These are phyloP conservation scores for Buathra laborator DNA, from an alignment of 2,888 invertebrate genomes.

Conservation along the genomic window DNA sequence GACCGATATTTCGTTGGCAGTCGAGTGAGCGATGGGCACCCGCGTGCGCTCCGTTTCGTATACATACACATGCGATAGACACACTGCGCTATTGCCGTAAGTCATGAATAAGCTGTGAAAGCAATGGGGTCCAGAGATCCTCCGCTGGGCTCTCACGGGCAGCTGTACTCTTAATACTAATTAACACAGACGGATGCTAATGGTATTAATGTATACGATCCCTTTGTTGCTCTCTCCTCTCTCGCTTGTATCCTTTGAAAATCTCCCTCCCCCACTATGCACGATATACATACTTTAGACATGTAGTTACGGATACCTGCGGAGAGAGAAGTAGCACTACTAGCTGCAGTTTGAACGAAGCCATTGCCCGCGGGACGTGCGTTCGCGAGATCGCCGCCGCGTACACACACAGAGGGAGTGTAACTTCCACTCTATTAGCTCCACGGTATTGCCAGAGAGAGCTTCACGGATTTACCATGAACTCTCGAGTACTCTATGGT, in stretches of 20 bases:
- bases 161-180: slow-evolving; percentile 67
- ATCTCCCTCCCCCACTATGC: slow-evolving; percentile 5
- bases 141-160: slow-evolving; percentile 43
- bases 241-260: background rate
- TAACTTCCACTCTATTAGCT: slow-evolving; percentile 51
- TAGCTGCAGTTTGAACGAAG: background rate
- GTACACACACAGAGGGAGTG: background rate
- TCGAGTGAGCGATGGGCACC: background rate
- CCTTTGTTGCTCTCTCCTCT: slow-evolving; percentile 54
- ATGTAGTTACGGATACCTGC: slow-evolving; percentile 41
- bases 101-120: slow-evolving; percentile 49
- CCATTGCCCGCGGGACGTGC: slow-evolving; percentile 12
- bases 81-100: background rate
- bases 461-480: slow-evolving; percentile 3
- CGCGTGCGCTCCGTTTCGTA: background rate
- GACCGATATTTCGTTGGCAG: background rate
- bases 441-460: slow-evolving; percentile 23
- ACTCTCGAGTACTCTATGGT: slow-evolving; percentile 41
- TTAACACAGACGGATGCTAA: slow-evolving; percentile 70
- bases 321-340: slow-evolving; percentile 23
- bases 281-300: background rate
- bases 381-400: slow-evolving; percentile 30
- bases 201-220: slow-evolving; percentile 69
- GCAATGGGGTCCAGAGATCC: background rate
- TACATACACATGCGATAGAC: background rate